Evolutionary conservation across 2,888 invertebrate genomes (phyloP).

Genomic region (Steinernema hermaphroditum): DNA sequence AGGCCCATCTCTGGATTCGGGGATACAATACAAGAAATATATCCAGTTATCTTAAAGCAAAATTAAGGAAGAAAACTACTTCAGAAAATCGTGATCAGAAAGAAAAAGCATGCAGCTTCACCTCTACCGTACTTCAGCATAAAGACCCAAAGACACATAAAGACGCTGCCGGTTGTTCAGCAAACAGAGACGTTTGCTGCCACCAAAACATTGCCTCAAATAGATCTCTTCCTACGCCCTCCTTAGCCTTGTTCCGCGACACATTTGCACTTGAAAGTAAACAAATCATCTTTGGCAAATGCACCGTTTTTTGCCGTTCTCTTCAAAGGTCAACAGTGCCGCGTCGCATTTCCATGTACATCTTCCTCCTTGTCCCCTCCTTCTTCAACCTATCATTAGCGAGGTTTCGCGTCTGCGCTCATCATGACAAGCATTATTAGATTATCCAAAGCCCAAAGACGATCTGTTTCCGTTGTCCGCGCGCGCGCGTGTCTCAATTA

Average conservation of each 20-base stretch:
- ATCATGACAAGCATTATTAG: conserved; percentile 4
- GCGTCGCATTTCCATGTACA: background rate
- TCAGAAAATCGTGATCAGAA: no score
- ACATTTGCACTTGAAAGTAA: conserved; percentile 14
- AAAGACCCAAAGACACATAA: no score
- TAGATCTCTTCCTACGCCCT: background rate
- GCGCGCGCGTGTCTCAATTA: conserved; percentile 4
- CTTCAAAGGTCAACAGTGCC: conserved; percentile 16
- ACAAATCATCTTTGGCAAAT: background rate
- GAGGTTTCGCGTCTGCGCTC: background rate
- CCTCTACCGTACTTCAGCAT: no score
- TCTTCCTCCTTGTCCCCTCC: background rate
- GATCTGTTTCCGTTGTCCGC: conserved; percentile 16
- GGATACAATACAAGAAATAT: no score
- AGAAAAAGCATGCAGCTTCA: no score
- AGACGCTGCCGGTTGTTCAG: no score
- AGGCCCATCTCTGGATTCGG: no score
- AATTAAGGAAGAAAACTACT: no score
- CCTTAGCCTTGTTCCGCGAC: background rate
- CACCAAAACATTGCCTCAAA: no score
- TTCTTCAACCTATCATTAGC: no score
- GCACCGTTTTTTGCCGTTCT: background rate
- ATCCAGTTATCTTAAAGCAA: no score
- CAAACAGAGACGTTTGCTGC: no score
- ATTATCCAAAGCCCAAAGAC: background rate